Percentiles rank a stretch among this genome's conserved stretches.
These are phyloP conservation scores for Drosophila limbata DNA, from an alignment of 2,888 invertebrate genomes.

Conservation along the genomic window DNA sequence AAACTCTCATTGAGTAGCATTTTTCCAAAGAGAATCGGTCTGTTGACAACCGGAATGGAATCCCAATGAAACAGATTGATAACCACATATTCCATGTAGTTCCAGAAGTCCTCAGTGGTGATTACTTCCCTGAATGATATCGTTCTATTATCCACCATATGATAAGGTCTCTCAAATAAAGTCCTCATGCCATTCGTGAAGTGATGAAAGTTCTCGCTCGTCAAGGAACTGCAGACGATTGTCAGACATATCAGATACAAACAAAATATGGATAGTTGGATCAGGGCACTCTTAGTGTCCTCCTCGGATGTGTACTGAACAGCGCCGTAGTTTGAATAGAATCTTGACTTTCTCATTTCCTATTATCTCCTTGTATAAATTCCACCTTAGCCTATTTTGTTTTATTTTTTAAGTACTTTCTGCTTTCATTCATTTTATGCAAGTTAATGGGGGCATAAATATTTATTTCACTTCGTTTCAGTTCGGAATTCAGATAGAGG, in stretches of 20 bases:
- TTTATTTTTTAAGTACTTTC: background rate
- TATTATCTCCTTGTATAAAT: background rate
- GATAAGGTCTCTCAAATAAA: background rate
- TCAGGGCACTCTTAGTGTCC: constrained; percentile 11
- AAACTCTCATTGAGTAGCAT: constrained; percentile 86
- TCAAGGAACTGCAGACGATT: constrained; percentile 4
- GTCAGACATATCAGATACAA: constrained; percentile 11
- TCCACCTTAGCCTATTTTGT: constrained; percentile 1
- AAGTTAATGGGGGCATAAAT: constrained; percentile 22
- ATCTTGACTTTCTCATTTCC: constrained; percentile 1
- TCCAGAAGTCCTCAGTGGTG: constrained; percentile 51
- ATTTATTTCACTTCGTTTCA: constrained; percentile 29
- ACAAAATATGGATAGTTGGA: background rate
- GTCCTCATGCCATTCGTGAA: constrained; percentile 2
- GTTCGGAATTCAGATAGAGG: constrained; percentile 19
- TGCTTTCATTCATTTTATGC: background rate
- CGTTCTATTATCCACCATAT: fast-evolving
- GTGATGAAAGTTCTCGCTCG: background rate
- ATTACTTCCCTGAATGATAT: constrained; percentile 25
- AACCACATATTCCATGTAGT: constrained; percentile 29
- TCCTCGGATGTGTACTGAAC: constrained; percentile 28
- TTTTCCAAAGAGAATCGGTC: background rate
- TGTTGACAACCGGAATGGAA: no score
- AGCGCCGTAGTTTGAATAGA: background rate
- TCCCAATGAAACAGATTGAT: constrained; percentile 27